Evolutionary conservation across 2,113 vertebrate species (phyloP).

Genomic region (Cyprinus carpio): DNA sequence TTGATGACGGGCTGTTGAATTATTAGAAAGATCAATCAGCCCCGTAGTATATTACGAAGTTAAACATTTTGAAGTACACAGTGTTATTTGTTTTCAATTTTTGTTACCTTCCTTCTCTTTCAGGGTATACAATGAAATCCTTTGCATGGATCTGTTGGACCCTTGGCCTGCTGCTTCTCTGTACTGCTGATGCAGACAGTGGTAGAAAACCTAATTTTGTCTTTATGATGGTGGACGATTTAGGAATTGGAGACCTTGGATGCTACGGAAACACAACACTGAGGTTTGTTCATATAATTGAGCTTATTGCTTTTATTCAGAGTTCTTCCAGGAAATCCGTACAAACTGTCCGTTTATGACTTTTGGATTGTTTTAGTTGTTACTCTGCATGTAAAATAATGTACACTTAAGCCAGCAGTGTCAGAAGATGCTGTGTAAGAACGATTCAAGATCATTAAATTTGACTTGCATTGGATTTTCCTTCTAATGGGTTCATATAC

Average conservation of each 20-base stretch:
- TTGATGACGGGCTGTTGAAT: too few species aligned
- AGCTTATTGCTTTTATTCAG: neutral
- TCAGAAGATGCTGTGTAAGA: neutral
- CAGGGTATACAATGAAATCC: constrained; percentile 68
- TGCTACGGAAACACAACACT: constrained; percentile 88
- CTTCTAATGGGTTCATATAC: neutral
- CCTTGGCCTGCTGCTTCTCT: constrained; percentile 58
- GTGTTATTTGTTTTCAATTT: neutral
- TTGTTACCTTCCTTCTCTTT: neutral
- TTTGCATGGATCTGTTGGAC: constrained; percentile 38
- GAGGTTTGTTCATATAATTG: constrained; percentile 69
- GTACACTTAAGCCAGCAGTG: neutral
- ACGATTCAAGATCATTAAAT: neutral
- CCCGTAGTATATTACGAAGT: too few species aligned
- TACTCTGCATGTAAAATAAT: neutral
- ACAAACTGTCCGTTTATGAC: neutral
- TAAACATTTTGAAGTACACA: neutral
- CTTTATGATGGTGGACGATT: constrained; percentile 87
- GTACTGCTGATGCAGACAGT: neutral
- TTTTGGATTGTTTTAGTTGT: neutral
- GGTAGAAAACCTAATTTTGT: constrained; percentile 76
- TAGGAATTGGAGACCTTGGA: constrained; percentile 88
- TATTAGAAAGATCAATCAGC: too few species aligned
- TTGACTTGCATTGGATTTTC: neutral
- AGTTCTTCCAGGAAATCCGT: neutral